phyloP scores from a whole-genome alignment of 2,113 vertebrate species.

The Kobus ellipsiprymnus region DNA sequence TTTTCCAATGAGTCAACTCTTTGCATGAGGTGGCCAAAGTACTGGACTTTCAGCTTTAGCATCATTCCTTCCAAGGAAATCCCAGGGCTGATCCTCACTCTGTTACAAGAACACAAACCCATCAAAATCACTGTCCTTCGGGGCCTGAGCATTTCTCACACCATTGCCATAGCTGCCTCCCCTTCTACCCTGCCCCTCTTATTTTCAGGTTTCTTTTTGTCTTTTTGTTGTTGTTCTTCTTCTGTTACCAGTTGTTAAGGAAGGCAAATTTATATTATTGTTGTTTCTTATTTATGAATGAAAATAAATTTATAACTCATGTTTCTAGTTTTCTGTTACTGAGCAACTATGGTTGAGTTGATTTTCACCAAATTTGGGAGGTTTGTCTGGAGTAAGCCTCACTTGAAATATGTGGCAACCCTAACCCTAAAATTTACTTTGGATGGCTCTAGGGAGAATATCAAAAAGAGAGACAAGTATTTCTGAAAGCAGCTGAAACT shows the following conservation, averaged over 20 bases:
- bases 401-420: background rate
- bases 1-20: too few species aligned
- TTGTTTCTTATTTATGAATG: background rate
- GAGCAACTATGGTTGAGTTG: background rate
- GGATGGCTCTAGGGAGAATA: background rate
- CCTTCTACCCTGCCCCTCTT: background rate
- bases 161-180: background rate
- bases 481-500: background rate
- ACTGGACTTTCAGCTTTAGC: too few species aligned
- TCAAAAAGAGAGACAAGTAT: background rate
- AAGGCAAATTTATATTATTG: background rate
- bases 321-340: background rate
- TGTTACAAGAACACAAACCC: background rate
- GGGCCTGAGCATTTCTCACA: background rate
- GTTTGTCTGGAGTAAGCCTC: background rate
- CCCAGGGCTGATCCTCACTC: background rate
- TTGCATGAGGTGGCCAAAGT: too few species aligned
- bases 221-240: background rate
- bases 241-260: background rate
- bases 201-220: background rate
- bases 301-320: background rate
- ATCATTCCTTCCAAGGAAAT: too few species aligned
- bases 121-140: background rate
- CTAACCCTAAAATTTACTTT: background rate
- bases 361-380: background rate